phyloP scores from a whole-genome alignment of 2,113 vertebrate genomes.

The Paratilapia polleni region DNA sequence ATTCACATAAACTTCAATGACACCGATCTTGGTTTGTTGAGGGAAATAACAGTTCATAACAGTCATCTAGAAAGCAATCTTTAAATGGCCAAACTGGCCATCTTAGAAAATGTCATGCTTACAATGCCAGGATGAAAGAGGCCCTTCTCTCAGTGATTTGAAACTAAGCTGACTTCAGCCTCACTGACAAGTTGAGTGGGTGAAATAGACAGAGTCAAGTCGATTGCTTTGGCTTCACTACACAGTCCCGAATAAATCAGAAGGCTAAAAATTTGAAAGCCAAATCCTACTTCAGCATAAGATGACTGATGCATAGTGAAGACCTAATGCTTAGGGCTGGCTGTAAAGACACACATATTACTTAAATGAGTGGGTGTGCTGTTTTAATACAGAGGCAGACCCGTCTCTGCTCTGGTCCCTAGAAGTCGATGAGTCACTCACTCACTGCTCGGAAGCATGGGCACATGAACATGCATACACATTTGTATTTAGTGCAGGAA shows the following conservation, averaged over 20 bases:
- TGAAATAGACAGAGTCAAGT: constrained; percentile 45
- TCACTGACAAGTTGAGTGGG: constrained; percentile 43
- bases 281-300: constrained; percentile 29
- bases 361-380: constrained; percentile 35
- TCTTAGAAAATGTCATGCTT: neutral
- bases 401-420: constrained; percentile 11
- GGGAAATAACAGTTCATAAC: neutral
- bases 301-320: constrained; percentile 51
- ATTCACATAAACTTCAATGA: neutral
- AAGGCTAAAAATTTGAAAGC: constrained; percentile 45
- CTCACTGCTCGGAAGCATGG: neutral
- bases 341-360: constrained; percentile 21
- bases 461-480: neutral
- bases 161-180: constrained; percentile 37
- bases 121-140: constrained; percentile 11
- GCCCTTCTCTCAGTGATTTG: neutral
- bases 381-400: constrained; percentile 37
- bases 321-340: constrained; percentile 14
- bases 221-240: constrained; percentile 45
- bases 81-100: constrained; percentile 10
- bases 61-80: neutral
- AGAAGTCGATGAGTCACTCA: constrained; percentile 41
- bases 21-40: neutral
- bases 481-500: constrained; percentile 12
- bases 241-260: constrained; percentile 42